Percentiles rank a stretch among this genome's conserved stretches.
Evolutionary conservation across 2,797 vertebrate genomes (phyloP).

Genomic region (Coluber constrictor): DNA sequence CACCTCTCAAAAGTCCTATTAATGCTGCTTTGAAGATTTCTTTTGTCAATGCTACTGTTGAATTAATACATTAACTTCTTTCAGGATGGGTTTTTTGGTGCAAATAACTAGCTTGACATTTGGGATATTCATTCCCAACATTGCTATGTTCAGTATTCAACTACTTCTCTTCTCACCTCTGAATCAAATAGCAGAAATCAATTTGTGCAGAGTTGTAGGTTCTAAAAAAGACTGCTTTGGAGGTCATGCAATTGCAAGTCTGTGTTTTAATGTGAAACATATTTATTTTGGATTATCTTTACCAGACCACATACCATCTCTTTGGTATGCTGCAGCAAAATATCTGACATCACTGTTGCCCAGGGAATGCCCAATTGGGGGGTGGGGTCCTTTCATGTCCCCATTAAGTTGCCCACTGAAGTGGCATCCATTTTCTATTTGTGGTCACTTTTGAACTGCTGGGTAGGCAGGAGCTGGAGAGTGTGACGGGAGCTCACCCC

Average conservation of each 20-base stretch:
- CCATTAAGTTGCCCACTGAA: background rate
- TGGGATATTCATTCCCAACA: background rate
- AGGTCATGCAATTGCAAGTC: background rate
- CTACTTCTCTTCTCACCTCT: background rate
- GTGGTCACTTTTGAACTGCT: too few relatives aligned
- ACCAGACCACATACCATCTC: background rate
- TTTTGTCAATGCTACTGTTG: background rate
- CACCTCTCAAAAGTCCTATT: background rate
- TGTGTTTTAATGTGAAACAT: background rate
- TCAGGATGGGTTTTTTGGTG: background rate
- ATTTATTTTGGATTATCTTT: background rate
- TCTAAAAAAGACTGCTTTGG: background rate
- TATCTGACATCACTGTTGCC: background rate
- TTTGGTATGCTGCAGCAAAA: background rate
- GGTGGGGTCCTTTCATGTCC: background rate
- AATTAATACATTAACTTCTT: background rate
- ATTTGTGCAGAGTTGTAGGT: background rate
- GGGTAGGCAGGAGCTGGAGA: too few relatives aligned
- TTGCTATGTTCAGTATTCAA: background rate
- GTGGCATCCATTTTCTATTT: background rate
- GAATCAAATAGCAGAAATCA: background rate
- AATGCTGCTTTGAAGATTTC: background rate
- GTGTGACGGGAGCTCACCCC: too few relatives aligned
- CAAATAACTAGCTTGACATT: background rate
- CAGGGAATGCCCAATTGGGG: background rate